Conservation (phyloP, 2,797 vertebrate genomes). For the Paramormyrops hopkinsi region DNA sequence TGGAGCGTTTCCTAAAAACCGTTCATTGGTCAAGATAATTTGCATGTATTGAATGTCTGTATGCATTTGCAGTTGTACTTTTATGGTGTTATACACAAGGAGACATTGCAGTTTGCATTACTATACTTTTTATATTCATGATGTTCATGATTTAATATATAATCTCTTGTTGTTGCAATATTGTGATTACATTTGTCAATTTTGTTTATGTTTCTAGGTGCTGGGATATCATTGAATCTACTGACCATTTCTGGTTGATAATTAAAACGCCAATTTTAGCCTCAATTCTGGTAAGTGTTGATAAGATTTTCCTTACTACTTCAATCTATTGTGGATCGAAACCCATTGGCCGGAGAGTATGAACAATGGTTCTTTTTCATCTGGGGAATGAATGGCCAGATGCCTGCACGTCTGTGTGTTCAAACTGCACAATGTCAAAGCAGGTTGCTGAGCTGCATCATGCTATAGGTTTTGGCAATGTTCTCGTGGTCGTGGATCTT, state of each 20-base stretch:
- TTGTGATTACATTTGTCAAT: slow-evolving; percentile 22
- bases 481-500: not conserved
- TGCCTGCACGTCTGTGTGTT: not conserved
- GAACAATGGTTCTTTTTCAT: not conserved
- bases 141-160: not conserved
- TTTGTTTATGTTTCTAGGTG: slow-evolving; percentile 61
- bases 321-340: not conserved
- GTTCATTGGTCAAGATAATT: not conserved
- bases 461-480: not conserved
- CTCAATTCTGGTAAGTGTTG: slow-evolving; percentile 80
- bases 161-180: not conserved
- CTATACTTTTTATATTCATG: not conserved
- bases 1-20: not conserved
- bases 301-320: not conserved
- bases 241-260: slow-evolving; percentile 86
- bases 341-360: not conserved
- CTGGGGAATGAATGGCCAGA: not conserved
- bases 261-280: slow-evolving; percentile 87
- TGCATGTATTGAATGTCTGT: not conserved
- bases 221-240: slow-evolving; percentile 79
- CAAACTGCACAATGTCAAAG: not conserved
- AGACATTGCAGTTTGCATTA: not conserved
- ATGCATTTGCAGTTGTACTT: not conserved
- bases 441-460: not conserved
- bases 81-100: not conserved